Evolutionary conservation across 2,797 vertebrate genomes (phyloP).

Genomic region (Linurgus olivaceus): DNA sequence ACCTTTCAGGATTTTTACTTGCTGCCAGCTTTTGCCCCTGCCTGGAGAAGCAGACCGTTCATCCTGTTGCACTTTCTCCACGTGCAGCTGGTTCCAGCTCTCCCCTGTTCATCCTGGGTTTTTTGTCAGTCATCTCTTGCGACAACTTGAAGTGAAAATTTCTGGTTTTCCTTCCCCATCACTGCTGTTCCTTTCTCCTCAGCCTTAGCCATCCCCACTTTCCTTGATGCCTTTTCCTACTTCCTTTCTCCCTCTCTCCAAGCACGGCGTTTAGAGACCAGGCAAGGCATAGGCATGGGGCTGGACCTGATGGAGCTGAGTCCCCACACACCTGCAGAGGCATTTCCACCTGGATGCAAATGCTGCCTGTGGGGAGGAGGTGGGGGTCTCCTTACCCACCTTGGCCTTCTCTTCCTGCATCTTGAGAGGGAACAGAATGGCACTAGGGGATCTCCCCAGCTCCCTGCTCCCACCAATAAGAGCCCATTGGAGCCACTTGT

Average conservation of each 20-base stretch:
- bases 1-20: background rate
- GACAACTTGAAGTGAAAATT: background rate
- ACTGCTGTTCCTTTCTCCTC: background rate
- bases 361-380: background rate
- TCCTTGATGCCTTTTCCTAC: background rate
- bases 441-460: background rate
- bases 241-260: background rate
- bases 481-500: accelerated
- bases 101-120: background rate
- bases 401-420: background rate
- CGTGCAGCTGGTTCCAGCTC: background rate
- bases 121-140: background rate
- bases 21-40: background rate
- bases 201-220: background rate
- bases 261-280: background rate
- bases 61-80: background rate
- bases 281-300: background rate
- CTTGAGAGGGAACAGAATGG: background rate
- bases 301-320: background rate
- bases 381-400: background rate
- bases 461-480: background rate
- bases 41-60: background rate
- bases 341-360: background rate
- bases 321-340: background rate
- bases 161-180: background rate